Evolutionary conservation across 2,888 invertebrate genomes (phyloP), one percentile per base, ranked within the genome.

Genomic region (Troides helena): DNA sequence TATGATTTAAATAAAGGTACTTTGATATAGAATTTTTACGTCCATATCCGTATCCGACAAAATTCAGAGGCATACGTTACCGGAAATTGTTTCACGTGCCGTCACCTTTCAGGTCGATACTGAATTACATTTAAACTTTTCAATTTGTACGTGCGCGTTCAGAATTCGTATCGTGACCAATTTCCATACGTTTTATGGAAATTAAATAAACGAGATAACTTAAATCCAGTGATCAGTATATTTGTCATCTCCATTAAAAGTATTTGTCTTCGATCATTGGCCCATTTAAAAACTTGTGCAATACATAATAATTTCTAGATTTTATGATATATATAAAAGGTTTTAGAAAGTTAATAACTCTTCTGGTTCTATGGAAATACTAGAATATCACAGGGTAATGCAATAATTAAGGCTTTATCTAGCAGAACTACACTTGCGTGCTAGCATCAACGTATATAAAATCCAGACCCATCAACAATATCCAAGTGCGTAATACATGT

Each of bases 391-490:
- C 53, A 60, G 18, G 18, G 39, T 68, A 64, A 59, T 59, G 30
- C 60, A 66, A 25, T 56, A 30, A 25, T 68, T 58, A 62, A 17
- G 17, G 60, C 21, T 25, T 30, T 25, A 53, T n/a, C 5, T 5
- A 53, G 4, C n/a, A 53, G 14, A 53, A 53, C 8, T 60, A n/a
- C 50, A 18, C 60, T 65, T 43, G 65, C 69, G 69, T 69, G 69
- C 5, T 43, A n/a, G 5, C 30, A 30, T 18, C 53, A 23, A 66
- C 62, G 59, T 65, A 36, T 66, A 67, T 62, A 18, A 21, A 66
- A 62, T 58, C 68, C 18, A n/a, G 62, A 62, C 58, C 62, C 66
- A 59, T n/a, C 18, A 21, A 63, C 59, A 63, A 70, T 67, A 70
- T 53, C 62, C 61, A 46, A 58, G 50, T 67, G 66, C 66, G 70